Base-by-base conservation (phyloP, 2,888 invertebrate genomes). In the Abrostola tripartita region DNA sequence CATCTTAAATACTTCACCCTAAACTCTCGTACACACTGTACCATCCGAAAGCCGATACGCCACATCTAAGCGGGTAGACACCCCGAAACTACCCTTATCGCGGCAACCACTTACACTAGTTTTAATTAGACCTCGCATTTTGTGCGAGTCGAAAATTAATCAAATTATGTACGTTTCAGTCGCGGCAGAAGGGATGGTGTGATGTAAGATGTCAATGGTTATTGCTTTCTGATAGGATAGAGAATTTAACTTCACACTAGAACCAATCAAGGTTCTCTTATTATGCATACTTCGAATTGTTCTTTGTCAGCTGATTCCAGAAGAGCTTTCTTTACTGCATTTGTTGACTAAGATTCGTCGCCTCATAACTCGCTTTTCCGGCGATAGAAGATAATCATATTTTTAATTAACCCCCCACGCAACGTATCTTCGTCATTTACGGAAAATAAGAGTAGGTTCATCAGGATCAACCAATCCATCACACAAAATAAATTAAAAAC, bases 101-200 rank as follows among this genome's bases (percentile, higher is more conserved):
- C 88, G 78, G 81, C 86, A 87, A 87, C 91, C 93, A 93, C 92
- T 94, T 92, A 93, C 90, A 90, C 90, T 93, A 93, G 93, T 93
- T 94, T 94, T 94, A 93, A 94, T 94, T 93, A 92, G 88, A 86
- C 82, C 87, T 86, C 88, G 86, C 88, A 89, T 93, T 92, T 92
- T 92, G 92, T 90, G 87, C 89, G 84, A 90, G 91, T 90, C 90
- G 92, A 91, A 92, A 93, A 92, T 93, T 94, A 93, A 94, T 93
- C 93, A 93, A 92, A 93, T 93, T 92, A 92, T 88, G 86, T 88
- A 87, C 83, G 84, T 88, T 85, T 83, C 81, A 81, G 84, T 81
- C 84, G 81, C 80, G 83, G 79, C 75, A 74, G 71, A 81, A 81
- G 83, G 89, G 88, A 88, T 74, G 83, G 82, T 47, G 42, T 68